Evolutionary conservation across 2,888 invertebrate genomes (phyloP), one percentile per base, ranked within the genome.

Genomic region (Sesamia inferens): DNA sequence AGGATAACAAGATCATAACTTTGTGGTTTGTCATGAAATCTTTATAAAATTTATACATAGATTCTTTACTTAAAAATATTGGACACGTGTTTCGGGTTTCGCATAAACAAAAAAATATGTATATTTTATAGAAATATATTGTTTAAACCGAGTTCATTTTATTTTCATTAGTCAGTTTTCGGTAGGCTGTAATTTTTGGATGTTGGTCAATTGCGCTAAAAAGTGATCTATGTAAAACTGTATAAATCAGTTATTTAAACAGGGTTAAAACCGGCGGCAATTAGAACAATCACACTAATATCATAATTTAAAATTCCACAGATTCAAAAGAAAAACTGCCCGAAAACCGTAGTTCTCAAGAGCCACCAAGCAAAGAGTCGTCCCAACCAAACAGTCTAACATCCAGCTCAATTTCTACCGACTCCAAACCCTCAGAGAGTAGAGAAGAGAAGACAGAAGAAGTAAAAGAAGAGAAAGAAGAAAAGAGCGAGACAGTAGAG

Each of bases 371-470:
- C 85, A 96, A 95, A 88, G 95, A 95, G 51, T 90, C 93, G 0
- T 95, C 96, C 3, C 95, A 95, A 78, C 93, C 96, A 0, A 93
- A 94, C 90, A 96, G 96, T 67, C 85, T 95, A 0, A 94, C 96
- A 0, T 95, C 96, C 5, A 95, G 95, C 79, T 94, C 94, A 10
- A 94, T 94, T 81, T 95, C 96, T 2, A 94, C 91, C 42, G 96
- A 96, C 83, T 95, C 94, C 42, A 94, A 94, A 85, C 93, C 93
- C 2, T 93, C 93, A 2, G 94, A 94, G 31, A 88, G 84, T 57
- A 89, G 88, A 84, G 92, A 92, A 69, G 90, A 91, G 73, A 87
- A 88, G 64, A 71, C 82, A 42, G 90, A 91, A 82, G 90, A 89
- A 51, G 82, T 76, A 0, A 89, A 90, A 84, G 89, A 90, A 68